These are phyloP conservation scores for Rhinoderma darwinii DNA, from an alignment of 2,113 vertebrate genomes.

Conservation along the genomic window DNA sequence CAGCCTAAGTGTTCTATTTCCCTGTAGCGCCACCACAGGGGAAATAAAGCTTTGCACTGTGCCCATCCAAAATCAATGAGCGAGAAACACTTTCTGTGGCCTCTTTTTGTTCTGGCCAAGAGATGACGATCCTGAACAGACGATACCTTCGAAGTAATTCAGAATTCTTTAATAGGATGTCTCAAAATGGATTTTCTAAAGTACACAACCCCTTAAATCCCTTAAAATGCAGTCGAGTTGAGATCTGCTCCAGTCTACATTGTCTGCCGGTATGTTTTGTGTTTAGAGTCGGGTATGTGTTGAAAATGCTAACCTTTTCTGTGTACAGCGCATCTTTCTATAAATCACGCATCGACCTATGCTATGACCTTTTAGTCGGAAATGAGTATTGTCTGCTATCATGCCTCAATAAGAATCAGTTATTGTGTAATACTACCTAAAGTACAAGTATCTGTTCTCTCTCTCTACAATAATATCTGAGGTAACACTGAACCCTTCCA, in stretches of 20 bases:
- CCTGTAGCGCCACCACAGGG: no score
- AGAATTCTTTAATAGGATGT: no score
- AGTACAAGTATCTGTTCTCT: background rate
- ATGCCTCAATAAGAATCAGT: background rate
- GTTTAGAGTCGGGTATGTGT: background rate
- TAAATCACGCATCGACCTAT: background rate
- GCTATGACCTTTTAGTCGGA: conserved; percentile 9
- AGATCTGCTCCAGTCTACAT: background rate
- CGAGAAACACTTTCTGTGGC: no score
- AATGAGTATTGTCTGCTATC: background rate
- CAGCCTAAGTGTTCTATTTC: no score
- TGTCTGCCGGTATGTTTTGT: background rate
- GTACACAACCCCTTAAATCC: no score
- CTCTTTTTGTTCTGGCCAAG: no score
- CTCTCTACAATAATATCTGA: background rate
- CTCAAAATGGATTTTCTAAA: no score
- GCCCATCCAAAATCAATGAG: no score
- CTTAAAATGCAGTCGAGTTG: background rate
- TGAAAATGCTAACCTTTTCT: conserved; percentile 9
- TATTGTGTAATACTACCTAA: background rate
- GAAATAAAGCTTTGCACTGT: no score
- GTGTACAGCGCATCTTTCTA: background rate
- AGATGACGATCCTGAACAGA: no score
- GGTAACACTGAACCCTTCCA: background rate
- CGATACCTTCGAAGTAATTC: no score